Evolutionary conservation across 1,140 invertebrate genomes (phyloP).

Genomic region (Antheraea mylitta): DNA sequence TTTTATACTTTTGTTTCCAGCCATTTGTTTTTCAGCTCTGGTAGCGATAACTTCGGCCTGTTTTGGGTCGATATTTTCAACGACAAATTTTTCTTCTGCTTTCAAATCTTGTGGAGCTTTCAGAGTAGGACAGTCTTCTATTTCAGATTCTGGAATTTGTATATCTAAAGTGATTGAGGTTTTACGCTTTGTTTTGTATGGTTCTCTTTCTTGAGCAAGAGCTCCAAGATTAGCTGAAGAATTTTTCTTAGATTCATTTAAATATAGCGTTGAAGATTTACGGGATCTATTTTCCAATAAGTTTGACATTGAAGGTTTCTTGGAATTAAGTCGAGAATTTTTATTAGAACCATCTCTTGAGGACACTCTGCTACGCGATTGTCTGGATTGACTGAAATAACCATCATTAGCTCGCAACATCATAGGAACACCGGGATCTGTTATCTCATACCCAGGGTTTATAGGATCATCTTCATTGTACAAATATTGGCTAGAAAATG

Average conservation of each 20-base stretch:
- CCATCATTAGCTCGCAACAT: constrained; percentile 83
- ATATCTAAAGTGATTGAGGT: constrained; percentile 60
- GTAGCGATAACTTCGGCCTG: constrained; percentile 61
- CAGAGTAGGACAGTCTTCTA: constrained; percentile 71
- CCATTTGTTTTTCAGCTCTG: constrained; percentile 61
- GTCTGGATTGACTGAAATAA: constrained; percentile 78
- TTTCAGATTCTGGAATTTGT: constrained; percentile 72
- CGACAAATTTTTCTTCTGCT: constrained; percentile 71
- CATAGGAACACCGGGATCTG: constrained; percentile 82
- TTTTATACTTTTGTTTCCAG: constrained; percentile 58
- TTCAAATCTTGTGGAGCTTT: constrained; percentile 76
- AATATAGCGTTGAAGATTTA: constrained; percentile 68
- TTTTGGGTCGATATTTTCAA: constrained; percentile 62
- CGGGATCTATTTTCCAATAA: constrained; percentile 64
- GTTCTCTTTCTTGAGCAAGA: constrained; percentile 52
- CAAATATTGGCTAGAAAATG: constrained; percentile 83
- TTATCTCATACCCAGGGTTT: constrained; percentile 82
- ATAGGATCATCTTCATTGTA: constrained; percentile 82
- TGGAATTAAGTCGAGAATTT: constrained; percentile 60
- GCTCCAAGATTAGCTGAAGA: constrained; percentile 62
- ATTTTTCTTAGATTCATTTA: constrained; percentile 74
- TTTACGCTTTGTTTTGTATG: constrained; percentile 66
- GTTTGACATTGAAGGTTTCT: constrained; percentile 73
- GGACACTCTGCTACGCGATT: constrained; percentile 72
- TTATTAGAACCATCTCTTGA: constrained; percentile 65